Evolutionary conservation across 2,113 vertebrate genomes (phyloP).

Genomic region (Oenanthe oenanthe): DNA sequence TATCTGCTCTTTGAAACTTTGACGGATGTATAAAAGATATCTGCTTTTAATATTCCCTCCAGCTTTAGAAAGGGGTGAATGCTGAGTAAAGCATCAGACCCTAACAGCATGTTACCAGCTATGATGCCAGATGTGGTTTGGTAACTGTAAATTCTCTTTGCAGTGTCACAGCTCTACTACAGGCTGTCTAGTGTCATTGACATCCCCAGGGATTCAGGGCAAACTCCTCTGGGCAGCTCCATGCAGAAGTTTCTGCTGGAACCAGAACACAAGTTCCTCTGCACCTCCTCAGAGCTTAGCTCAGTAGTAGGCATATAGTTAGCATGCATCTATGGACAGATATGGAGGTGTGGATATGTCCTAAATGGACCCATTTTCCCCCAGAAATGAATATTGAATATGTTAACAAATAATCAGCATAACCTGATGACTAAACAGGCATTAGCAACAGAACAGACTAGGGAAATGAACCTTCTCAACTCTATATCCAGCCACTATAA

Average conservation of each 20-base stretch:
- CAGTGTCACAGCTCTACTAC: not conserved
- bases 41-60: not conserved
- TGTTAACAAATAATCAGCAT: not conserved
- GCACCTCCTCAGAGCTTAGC: not conserved
- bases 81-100: not conserved
- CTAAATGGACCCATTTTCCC: not conserved
- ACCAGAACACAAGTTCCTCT: rapidly evolving
- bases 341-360: not conserved
- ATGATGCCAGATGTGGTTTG: rapidly evolving
- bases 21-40: not conserved
- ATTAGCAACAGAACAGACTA: not conserved
- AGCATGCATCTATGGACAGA: not conserved
- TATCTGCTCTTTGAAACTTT: not conserved
- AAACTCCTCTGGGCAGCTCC: not conserved
- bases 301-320: not conserved
- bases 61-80: not conserved
- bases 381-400: not conserved
- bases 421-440: not conserved
- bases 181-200: not conserved
- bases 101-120: not conserved
- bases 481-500: not conserved
- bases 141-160: not conserved
- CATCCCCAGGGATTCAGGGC: not conserved
- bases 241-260: not conserved
- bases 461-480: not conserved